Evolutionary conservation across 1,140 invertebrate genomes (phyloP).

Genomic region (Bicyclus anynana): DNA sequence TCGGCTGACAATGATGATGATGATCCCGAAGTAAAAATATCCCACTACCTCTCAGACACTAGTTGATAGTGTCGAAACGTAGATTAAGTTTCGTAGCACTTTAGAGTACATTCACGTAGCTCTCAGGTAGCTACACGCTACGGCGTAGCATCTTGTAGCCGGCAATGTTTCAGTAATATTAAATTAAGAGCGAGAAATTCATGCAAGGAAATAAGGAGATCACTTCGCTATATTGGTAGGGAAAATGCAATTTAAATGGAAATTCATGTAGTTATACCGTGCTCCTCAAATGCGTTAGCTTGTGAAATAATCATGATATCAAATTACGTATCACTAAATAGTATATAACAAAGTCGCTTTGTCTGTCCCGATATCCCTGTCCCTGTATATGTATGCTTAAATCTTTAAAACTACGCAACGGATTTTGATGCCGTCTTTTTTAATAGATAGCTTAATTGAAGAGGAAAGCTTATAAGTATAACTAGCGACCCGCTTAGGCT

Average conservation of each 20-base stretch:
- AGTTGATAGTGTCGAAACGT: neutral
- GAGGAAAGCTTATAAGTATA: no score
- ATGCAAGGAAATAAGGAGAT: neutral
- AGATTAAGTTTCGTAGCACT: constrained; percentile 8
- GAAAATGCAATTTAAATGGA: neutral
- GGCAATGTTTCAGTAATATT: neutral
- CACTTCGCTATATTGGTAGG: neutral
- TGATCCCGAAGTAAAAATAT: neutral
- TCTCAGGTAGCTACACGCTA: constrained; percentile 1
- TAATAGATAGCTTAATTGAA: no score
- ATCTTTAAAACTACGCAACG: no score
- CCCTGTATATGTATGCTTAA: no score
- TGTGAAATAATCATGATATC: no score
- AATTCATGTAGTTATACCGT: neutral
- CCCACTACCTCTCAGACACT: neutral
- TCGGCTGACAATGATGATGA: neutral
- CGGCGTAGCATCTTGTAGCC: neutral
- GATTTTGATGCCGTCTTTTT: no score
- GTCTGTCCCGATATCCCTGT: no score
- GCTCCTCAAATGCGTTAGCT: neutral
- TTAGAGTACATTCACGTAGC: neutral
- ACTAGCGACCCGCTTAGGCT: no score
- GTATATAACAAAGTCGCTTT: no score
- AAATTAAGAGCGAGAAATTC: neutral
- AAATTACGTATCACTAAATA: no score